Base-by-base conservation (phyloP, 2,888 invertebrate species). In the Drosophila longiperda region DNA sequence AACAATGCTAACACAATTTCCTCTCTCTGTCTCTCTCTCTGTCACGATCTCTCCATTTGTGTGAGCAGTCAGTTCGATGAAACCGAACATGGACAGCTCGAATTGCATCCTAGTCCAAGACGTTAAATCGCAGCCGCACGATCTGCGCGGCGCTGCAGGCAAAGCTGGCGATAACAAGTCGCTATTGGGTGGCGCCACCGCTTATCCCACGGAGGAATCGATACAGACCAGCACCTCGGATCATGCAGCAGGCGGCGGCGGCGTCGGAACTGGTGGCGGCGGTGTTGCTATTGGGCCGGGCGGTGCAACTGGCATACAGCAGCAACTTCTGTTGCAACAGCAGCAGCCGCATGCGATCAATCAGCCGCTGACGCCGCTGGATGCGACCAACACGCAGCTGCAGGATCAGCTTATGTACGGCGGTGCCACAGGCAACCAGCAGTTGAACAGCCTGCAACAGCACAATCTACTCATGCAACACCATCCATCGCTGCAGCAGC, bases 101-200 rank as follows among this genome's bases (percentile, higher is more conserved):
- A 97, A 97, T 94, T 97, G 97, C 94, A 97, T 97, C 93, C 94
- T 97, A 94, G 97, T 97, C 92, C 97, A 97, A 95, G 97, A 93
- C 89, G 93, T 93, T 60, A 93, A 93, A 69, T 96, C 97, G 91
- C 96, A 97, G 89, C 97, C 97, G 90, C 96, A 97, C 92, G 97
- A 97, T 94, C 96, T 97, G 93, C 96, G 96, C 92, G 97, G 96
- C 92, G 97, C 97, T 93, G 78, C 82, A 20, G 81, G 82, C 76
- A 91, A 91, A 67, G 54, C 78, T n/a, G 86, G 87, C 62, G 86
- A 83, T 65, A 78, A 75, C 42, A 84, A 87, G 78, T 58, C 58
- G 29, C 67, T 50, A 5, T 26, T 55, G 93, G 90, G 68, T 20
- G 87, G 82, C 53, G 75, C 80, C 50, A 95, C 96, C 64, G 95